Conservation (phyloP, 2,888 invertebrate species). For the Drosophila kuntzei region DNA sequence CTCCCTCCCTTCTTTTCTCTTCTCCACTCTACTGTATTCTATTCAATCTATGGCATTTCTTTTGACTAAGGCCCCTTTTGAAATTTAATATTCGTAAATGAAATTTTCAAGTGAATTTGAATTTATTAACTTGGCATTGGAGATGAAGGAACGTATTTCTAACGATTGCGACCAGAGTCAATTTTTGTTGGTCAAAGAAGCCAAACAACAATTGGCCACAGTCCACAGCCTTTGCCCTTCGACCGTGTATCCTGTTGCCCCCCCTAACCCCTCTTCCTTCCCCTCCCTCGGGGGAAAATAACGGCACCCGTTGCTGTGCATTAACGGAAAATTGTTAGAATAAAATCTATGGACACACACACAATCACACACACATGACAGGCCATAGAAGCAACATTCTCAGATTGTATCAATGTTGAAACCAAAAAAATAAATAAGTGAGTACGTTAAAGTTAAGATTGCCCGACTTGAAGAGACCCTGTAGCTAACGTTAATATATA, state of each 20-base stretch:
- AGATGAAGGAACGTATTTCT: conserved; percentile 4
- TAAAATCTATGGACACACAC: conserved; percentile 23
- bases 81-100: conserved; percentile 69
- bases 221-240: conserved; percentile 18
- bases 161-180: conserved; percentile 5
- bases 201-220: conserved; percentile 53
- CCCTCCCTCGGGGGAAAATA: not conserved
- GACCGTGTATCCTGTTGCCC: conserved; percentile 29
- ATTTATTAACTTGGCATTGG: conserved; percentile 64
- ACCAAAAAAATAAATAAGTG: not conserved
- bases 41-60: conserved; percentile 16
- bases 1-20: not conserved
- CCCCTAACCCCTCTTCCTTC: not conserved
- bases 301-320: conserved; percentile 55
- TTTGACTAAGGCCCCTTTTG: conserved; percentile 35
- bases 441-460: not conserved
- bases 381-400: conserved; percentile 18
- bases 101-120: conserved; percentile 72
- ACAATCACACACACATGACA: conserved; percentile 22
- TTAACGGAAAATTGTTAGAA: conserved; percentile 64
- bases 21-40: not conserved
- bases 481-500: too few relatives aligned
- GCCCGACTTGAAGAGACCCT: not conserved
- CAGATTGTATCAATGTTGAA: conserved; percentile 43
- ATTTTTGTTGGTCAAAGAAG: conserved; percentile 48